Evolutionary conservation across 2,797 vertebrate genomes (phyloP).

Genomic region (Poeciliopsis presidionis): DNA sequence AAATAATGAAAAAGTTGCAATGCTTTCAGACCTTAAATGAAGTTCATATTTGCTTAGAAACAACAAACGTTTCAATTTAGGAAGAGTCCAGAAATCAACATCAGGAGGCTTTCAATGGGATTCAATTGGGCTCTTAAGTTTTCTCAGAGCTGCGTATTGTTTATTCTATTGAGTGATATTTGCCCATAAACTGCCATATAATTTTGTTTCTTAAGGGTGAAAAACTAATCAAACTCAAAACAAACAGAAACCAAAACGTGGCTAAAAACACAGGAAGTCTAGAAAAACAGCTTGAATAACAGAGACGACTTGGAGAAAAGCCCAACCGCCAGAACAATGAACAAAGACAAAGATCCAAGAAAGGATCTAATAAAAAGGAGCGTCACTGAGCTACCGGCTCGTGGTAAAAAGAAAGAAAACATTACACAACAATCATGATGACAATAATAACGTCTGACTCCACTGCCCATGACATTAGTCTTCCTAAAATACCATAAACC

Average conservation of each 20-base stretch:
- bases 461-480: neutral
- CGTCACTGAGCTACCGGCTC: no score
- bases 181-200: no score
- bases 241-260: neutral
- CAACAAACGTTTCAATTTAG: no score
- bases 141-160: no score
- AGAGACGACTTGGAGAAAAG: neutral
- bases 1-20: no score
- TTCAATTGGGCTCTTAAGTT: no score
- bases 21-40: no score
- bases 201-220: neutral
- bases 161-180: no score
- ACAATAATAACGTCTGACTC: neutral
- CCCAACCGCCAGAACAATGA: neutral
- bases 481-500: conserved; percentile 5
- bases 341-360: neutral
- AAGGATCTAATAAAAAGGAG: neutral
- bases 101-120: no score
- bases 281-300: neutral
- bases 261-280: neutral
- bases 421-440: neutral
- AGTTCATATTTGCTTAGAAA: no score
- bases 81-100: no score
- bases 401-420: neutral
- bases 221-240: neutral